Evolutionary conservation across 2,888 invertebrate species (phyloP).

Genomic region (Rapana venosa): DNA sequence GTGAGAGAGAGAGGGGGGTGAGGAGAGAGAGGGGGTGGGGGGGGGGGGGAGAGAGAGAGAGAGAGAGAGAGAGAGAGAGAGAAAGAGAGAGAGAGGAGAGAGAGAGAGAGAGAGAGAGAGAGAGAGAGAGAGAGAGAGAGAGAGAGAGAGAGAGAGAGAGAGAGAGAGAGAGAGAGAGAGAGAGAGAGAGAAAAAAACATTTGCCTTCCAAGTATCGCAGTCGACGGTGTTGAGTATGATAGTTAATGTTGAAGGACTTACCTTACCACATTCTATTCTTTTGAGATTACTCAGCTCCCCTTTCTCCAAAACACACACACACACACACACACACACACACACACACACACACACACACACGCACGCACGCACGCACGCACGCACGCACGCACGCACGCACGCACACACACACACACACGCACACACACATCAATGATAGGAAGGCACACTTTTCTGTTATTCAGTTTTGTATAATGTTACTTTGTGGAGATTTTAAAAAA

Average conservation of each 20-base stretch:
- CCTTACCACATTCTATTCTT: no score
- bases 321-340: background rate
- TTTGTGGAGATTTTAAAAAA: no score
- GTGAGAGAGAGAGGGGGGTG: background rate
- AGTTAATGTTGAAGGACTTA: no score
- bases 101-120: background rate
- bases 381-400: no score
- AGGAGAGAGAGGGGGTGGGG: background rate
- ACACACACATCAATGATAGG: background rate
- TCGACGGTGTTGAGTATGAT: background rate
- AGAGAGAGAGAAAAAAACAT: background rate
- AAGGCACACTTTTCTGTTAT: no score
- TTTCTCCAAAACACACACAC: no score
- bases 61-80: background rate
- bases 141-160: background rate
- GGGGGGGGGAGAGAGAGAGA: background rate
- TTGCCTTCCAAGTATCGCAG: background rate
- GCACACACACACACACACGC: no score
- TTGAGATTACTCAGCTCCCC: no score
- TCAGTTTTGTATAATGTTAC: no score
- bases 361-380: no score
- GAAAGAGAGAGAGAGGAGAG: background rate
- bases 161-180: background rate
- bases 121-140: background rate
- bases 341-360: background rate